These are phyloP conservation scores for Agelastica alni DNA, from an alignment of 2,888 invertebrate genomes.

Conservation along the genomic window DNA sequence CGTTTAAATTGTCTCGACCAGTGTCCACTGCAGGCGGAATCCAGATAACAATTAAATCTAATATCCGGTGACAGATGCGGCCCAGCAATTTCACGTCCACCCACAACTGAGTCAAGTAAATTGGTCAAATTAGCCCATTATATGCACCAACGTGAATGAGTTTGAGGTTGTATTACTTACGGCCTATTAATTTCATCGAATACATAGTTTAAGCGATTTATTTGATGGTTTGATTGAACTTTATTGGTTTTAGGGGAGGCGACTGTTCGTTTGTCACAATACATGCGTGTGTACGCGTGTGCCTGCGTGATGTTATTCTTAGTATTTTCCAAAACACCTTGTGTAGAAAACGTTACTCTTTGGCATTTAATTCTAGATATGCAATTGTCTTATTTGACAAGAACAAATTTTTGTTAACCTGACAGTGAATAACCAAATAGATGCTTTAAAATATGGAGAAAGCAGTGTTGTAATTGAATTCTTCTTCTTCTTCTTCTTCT, in stretches of 20 bases:
- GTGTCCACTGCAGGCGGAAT: conserved; percentile 16
- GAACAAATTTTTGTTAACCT: too few species aligned
- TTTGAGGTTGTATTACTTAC: conserved; percentile 47
- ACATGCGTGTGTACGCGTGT: too few species aligned
- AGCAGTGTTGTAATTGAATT: too few species aligned
- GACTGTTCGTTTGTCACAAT: conserved; percentile 11
- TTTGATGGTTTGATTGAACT: conserved; percentile 41
- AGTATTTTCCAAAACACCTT: too few species aligned
- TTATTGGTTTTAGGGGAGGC: conserved; percentile 38
- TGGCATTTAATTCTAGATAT: too few species aligned
- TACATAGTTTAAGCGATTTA: conserved; percentile 42
- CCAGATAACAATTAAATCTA: conserved; percentile 45
- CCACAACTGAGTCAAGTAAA: conserved; percentile 43
- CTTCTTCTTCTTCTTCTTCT: too few species aligned
- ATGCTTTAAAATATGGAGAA: too few species aligned
- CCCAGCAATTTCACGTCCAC: conserved; percentile 43
- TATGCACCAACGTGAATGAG: conserved; percentile 34
- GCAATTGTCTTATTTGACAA: too few species aligned
- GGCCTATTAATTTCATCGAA: conserved; percentile 48
- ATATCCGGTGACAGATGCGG: conserved; percentile 54
- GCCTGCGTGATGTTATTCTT: too few species aligned
- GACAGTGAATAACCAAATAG: too few species aligned
- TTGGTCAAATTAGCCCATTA: conserved; percentile 46
- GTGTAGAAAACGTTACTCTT: too few species aligned
- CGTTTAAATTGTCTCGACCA: conserved; percentile 20